Conservation (phyloP, 1,140 invertebrate genomes). For the Vollenhovia emeryi region DNA sequence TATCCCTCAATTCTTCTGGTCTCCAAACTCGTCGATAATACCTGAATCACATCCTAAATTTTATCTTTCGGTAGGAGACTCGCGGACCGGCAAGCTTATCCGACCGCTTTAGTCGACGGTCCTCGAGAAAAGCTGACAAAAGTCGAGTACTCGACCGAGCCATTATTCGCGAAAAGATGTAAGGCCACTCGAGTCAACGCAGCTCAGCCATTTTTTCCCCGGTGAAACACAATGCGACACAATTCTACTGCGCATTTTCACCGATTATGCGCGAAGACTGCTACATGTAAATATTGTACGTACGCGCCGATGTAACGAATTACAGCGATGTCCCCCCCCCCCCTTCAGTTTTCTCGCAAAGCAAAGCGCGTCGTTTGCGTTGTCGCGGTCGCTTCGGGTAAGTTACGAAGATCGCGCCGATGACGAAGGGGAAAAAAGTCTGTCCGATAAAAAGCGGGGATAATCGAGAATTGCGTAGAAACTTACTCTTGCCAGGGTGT, state of each 20-base stretch:
- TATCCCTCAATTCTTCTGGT: neutral
- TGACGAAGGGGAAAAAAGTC: neutral
- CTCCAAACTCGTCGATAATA: neutral
- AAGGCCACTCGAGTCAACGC: neutral
- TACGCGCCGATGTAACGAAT: constrained; percentile 15
- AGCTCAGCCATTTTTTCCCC: constrained; percentile 7
- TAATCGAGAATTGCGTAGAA: neutral
- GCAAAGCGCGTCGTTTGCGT: neutral
- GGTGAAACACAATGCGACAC: constrained; percentile 28
- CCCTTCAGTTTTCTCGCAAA: neutral
- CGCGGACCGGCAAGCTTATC: constrained; percentile 2
- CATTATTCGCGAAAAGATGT: constrained; percentile 13
- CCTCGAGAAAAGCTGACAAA: constrained; percentile 41
- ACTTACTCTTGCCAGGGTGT: constrained; percentile 5
- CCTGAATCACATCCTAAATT: neutral
- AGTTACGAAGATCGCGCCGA: neutral
- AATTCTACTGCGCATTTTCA: constrained; percentile 29
- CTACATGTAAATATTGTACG: constrained; percentile 41
- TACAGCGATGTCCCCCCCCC: neutral
- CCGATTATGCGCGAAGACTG: constrained; percentile 21
- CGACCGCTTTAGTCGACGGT: neutral
- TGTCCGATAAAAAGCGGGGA: neutral
- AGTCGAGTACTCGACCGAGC: constrained; percentile 9
- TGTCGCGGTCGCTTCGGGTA: constrained; percentile 26
- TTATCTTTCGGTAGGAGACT: neutral